Conservation (phyloP, 2,888 invertebrate genomes). For the Caenorhabditis virilis region DNA sequence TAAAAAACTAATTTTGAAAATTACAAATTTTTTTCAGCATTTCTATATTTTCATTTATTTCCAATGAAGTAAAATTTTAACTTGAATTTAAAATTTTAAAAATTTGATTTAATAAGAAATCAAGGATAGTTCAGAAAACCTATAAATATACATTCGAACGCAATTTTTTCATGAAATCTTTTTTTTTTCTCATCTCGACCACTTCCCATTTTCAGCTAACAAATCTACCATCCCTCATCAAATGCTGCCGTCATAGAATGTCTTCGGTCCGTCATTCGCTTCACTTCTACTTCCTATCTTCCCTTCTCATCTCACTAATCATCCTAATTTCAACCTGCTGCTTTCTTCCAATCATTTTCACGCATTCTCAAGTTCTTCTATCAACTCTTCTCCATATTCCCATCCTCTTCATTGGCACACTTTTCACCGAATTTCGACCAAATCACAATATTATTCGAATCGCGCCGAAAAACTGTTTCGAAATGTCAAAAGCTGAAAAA, state of each 20-base stretch:
- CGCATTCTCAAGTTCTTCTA: constrained; percentile 31
- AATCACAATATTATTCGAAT: constrained; percentile 34
- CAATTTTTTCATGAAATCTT: too few species aligned
- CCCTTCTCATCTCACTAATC: constrained; percentile 18
- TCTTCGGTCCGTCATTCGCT: constrained; percentile 24
- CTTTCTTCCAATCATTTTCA: constrained; percentile 42
- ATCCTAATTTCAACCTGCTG: constrained; percentile 30
- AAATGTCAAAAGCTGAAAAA: constrained; percentile 17
- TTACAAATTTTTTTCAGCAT: too few species aligned
- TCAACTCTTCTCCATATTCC: constrained; percentile 39
- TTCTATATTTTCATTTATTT: too few species aligned
- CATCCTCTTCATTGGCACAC: constrained; percentile 28
- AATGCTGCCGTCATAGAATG: constrained; percentile 41
- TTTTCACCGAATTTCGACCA: constrained; percentile 38
- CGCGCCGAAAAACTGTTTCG: constrained; percentile 34
- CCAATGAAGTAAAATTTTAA: too few species aligned
- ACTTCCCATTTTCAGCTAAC: constrained; percentile 25
- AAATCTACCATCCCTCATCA: constrained; percentile 36
- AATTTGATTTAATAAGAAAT: too few species aligned
- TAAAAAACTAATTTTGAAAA: too few species aligned
- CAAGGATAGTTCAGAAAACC: too few species aligned
- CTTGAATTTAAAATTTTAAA: too few species aligned
- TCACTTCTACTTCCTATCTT: constrained; percentile 15
- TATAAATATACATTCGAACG: too few species aligned
- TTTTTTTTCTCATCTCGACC: too few species aligned